phyloP scores from a whole-genome alignment of 2,797 vertebrate genomes.

The Channa striata region DNA sequence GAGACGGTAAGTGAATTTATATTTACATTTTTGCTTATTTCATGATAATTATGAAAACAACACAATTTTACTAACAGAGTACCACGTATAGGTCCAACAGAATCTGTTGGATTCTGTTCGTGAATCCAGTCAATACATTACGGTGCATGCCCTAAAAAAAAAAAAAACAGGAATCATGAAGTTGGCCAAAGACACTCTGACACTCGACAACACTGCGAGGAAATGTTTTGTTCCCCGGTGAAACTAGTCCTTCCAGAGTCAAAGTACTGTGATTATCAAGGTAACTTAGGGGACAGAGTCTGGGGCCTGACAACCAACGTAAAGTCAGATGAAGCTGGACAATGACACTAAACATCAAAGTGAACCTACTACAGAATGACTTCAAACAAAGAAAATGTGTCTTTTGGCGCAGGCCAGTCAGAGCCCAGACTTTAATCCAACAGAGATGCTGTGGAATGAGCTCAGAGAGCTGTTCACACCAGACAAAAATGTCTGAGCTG shows the following conservation, averaged over 20 bases:
- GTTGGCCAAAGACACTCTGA: no score
- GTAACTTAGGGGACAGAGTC: not conserved
- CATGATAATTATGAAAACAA: no score
- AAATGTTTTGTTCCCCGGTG: no score
- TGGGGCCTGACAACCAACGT: not conserved
- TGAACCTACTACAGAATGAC: not conserved
- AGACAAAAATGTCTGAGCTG: not conserved
- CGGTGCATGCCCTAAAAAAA: no score
- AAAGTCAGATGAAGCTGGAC: not conserved
- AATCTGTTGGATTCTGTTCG: no score
- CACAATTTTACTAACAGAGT: no score
- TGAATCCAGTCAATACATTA: no score
- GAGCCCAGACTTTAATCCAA: not conserved
- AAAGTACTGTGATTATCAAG: not conserved
- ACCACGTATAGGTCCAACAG: no score
- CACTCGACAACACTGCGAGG: no score
- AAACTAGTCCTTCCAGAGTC: not conserved
- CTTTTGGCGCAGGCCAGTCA: not conserved
- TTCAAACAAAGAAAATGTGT: not conserved
- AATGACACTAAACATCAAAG: not conserved
- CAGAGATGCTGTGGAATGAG: not conserved
- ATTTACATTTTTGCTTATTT: not conserved
- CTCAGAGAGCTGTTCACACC: not conserved
- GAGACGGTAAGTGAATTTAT: no score
- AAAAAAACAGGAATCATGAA: no score